A percentile compares a stretch with the other conserved stretches of the same genome.
Conservation (phyloP, 2,113 vertebrate genomes). For the Platysternon megacephalum region DNA sequence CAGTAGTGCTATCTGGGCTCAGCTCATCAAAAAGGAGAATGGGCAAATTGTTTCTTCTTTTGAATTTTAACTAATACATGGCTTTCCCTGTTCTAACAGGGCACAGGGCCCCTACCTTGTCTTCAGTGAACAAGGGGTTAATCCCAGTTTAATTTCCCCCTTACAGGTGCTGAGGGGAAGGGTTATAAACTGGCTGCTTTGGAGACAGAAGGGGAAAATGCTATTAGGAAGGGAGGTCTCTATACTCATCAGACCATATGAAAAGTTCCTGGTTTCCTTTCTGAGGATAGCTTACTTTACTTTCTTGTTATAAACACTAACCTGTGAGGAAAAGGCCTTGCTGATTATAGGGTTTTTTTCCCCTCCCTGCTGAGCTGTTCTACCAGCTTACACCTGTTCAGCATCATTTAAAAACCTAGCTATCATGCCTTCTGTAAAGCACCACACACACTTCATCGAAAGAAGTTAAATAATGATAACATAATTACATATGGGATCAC, state of each 20-base stretch:
- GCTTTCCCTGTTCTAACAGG: not conserved
- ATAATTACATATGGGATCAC: constrained; percentile 18
- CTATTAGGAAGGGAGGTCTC: constrained; percentile 28
- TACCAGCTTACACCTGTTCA: constrained; percentile 12
- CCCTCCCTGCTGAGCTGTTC: constrained; percentile 11
- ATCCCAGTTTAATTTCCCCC: constrained; percentile 22
- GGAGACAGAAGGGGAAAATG: not conserved
- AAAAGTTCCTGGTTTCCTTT: constrained; percentile 24
- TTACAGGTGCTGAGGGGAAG: not conserved
- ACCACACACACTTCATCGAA: not conserved
- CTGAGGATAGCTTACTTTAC: not conserved
- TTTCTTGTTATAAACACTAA: not conserved
- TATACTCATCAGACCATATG: not conserved
- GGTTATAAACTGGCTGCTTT: not conserved
- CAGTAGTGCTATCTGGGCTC: not conserved
- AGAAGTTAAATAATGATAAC: rapidly evolving
- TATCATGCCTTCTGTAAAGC: not conserved
- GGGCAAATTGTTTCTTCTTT: not conserved
- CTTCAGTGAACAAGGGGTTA: not conserved
- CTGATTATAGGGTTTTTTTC: not conserved
- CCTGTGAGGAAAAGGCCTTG: not conserved
- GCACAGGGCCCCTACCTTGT: not conserved
- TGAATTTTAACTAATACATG: not conserved
- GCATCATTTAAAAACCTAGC: not conserved
- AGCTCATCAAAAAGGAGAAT: not conserved